Conservation (phyloP, 2,113 vertebrate species). For the Bos taurus region DNA sequence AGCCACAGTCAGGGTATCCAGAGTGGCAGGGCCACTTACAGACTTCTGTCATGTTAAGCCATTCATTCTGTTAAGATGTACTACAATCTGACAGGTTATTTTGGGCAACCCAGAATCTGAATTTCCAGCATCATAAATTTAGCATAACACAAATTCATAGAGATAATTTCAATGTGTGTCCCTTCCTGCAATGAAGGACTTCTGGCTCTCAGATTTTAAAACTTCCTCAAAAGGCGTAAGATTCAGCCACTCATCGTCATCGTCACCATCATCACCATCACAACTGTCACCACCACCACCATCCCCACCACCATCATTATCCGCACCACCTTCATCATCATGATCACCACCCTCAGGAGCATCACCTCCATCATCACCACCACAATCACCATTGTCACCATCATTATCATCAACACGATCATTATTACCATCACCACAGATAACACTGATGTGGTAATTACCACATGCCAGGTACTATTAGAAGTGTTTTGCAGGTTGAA, state of each 20-base stretch:
- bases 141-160: not conserved
- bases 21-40: not conserved
- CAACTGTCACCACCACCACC: not conserved
- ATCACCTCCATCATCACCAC: not conserved
- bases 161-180: not conserved
- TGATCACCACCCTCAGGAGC: not conserved
- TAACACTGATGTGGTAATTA: too few species aligned
- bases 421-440: not conserved
- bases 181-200: not conserved
- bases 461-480: not conserved
- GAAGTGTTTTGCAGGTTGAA: not conserved
- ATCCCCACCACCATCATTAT: not conserved
- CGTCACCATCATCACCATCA: not conserved
- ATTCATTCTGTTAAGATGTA: not conserved
- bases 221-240: not conserved
- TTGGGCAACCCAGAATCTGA: not conserved
- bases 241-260: not conserved
- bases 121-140: not conserved
- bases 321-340: not conserved
- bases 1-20: not conserved
- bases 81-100: not conserved
- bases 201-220: not conserved
- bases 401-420: not conserved
- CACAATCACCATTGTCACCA: rapidly evolving
- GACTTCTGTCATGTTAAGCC: not conserved